phyloP scores from a whole-genome alignment of 2,888 invertebrate genomes.

The Microplitis deprimator region DNA sequence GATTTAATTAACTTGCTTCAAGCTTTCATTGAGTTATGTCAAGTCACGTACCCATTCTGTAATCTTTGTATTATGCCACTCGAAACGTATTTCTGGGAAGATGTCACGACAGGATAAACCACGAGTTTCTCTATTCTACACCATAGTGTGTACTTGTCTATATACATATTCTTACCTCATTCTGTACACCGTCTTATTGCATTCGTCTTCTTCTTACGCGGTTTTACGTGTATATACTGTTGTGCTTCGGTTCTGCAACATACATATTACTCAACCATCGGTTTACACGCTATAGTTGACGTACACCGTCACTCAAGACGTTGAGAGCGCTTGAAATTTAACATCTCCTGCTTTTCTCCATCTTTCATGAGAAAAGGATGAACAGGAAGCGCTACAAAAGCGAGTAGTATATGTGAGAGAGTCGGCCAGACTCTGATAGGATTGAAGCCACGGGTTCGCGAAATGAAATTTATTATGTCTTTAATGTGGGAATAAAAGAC shows the following conservation, averaged over 20 bases:
- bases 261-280: constrained; percentile 23
- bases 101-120: constrained; percentile 52
- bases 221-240: background rate
- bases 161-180: constrained; percentile 27
- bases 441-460: background rate
- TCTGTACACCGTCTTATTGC: constrained; percentile 19
- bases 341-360: constrained; percentile 37
- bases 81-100: constrained; percentile 55
- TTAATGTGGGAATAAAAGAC: constrained; percentile 2
- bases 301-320: constrained; percentile 39
- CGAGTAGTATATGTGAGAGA: background rate
- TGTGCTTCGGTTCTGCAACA: constrained; percentile 16
- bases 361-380: background rate
- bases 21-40: constrained; percentile 63
- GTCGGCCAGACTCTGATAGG: constrained; percentile 16
- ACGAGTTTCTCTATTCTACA: constrained; percentile 32
- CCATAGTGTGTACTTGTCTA: constrained; percentile 25
- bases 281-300: constrained; percentile 35
- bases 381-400: background rate
- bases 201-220: constrained; percentile 7
- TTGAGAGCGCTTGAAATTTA: constrained; percentile 43
- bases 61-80: constrained; percentile 63
- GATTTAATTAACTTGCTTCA: constrained; percentile 63
- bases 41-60: constrained; percentile 59
- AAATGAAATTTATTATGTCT: constrained; percentile 17